Base-by-base conservation (phyloP, 1,140 invertebrate species). In the Episyrphus balteatus region DNA sequence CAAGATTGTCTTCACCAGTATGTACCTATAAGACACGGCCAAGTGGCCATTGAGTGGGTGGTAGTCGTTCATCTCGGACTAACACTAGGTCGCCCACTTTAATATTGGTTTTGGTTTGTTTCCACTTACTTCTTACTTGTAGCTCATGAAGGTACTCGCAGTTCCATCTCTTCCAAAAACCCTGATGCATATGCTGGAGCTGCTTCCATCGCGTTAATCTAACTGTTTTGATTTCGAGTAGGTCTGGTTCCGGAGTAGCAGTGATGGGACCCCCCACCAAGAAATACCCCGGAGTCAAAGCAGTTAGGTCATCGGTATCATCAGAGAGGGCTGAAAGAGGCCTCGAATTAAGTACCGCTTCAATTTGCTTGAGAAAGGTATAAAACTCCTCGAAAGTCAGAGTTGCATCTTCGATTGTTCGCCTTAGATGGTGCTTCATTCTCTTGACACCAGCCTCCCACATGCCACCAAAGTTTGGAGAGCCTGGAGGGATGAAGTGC, bases 221-320 rank as follows among this genome's bases (percentile, higher is more conserved):
- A n/a, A n/a, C n/a, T n/a, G n/a, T n/a, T n/a, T n/a, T 26, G 21
- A 37, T 55, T 17, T 11, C 48, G 41, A 44, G 61, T 56, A 17
- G 52, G 44, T 2, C n/a, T n/a, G n/a, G n/a, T n/a, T n/a, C n/a
- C n/a, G n/a, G n/a, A 55, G 7, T 1, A 55, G n/a, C 40, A 11
- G 42, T 56, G 12, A 66, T 15, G 1, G 60, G 53, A 13, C 55
- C 39, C 9, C 58, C 66, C 44, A 59, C 61, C 2, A 68, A 37
- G 44, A 62, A 67, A 57, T 68, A 62, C 8, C 57, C 59, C 8
- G 64, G 59, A 6, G 63, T 58, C 2, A 66, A 39, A 9, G 51
- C 47, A 2, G 14, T 33, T 0, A 54, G 41, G 39, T 62, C 61
- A 11, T 48, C 42, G 6, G 55, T 49, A 40, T 61, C 42, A 30